A percentile compares a stretch with the other conserved stretches of the same genome.
phyloP scores from a whole-genome alignment of 2,113 vertebrate species.

The Dasyornis broadbenti region DNA sequence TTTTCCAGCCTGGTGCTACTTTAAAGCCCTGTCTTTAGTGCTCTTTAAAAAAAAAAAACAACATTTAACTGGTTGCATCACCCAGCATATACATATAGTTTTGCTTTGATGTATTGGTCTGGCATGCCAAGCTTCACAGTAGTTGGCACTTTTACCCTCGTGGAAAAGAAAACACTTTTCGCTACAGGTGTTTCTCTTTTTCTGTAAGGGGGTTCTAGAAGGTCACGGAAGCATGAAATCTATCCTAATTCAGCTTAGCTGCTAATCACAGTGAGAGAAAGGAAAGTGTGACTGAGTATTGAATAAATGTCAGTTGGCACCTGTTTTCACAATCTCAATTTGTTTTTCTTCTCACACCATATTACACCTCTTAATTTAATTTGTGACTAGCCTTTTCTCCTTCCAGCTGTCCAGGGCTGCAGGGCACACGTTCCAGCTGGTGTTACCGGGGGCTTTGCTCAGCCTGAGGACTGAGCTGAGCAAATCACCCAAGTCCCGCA shows the following conservation, averaged over 20 bases:
- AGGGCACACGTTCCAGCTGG: slow-evolving; percentile 64
- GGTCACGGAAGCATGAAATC: slow-evolving; percentile 72
- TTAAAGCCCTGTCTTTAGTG: background rate
- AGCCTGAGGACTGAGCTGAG: slow-evolving; percentile 54
- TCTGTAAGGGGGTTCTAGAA: slow-evolving; percentile 21
- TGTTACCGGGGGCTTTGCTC: slow-evolving; percentile 55
- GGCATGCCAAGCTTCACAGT: background rate
- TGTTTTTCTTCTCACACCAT: slow-evolving; percentile 73
- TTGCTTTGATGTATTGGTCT: background rate
- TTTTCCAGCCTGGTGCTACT: background rate
- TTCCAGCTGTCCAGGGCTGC: slow-evolving; percentile 65
- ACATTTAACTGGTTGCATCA: background rate
- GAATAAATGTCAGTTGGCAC: slow-evolving; percentile 72
- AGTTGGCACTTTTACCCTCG: background rate
- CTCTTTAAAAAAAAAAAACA: background rate
- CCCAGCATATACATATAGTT: background rate
- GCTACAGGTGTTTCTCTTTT: slow-evolving; percentile 69
- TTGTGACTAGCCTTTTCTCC: slow-evolving; percentile 59
- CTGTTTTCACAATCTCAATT: slow-evolving; percentile 84
- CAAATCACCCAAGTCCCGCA: slow-evolving; percentile 36
- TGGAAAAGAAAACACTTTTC: slow-evolving; percentile 15
- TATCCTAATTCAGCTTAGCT: slow-evolving; percentile 60
- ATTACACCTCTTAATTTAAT: slow-evolving; percentile 75
- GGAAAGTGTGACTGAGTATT: slow-evolving; percentile 59
- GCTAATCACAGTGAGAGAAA: slow-evolving; percentile 66